phyloP scores from a whole-genome alignment of 1,140 invertebrate species.

The Nephila pilipes region DNA sequence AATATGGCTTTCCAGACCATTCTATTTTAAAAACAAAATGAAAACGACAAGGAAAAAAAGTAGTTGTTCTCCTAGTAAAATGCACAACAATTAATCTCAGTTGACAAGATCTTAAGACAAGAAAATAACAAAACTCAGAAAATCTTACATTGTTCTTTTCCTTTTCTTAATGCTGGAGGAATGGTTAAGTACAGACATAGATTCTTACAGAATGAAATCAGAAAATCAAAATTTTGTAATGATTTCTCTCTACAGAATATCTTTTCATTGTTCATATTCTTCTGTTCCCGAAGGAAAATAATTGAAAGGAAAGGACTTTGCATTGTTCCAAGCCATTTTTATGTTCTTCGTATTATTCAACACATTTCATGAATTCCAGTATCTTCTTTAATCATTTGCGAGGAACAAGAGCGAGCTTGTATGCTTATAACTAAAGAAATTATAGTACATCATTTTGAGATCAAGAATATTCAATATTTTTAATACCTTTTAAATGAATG shows the following conservation, averaged over 20 bases:
- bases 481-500: neutral
- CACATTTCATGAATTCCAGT: neutral
- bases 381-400: neutral
- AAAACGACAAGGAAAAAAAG: neutral
- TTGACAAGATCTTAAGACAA: neutral
- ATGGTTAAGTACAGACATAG: no score
- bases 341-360: neutral
- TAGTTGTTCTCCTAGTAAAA: neutral
- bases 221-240: no score
- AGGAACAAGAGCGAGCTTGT: neutral
- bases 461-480: neutral
- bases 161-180: neutral
- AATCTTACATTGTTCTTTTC: neutral
- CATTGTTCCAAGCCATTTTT: neutral
- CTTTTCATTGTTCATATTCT: neutral
- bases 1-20: neutral
- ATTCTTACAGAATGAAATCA: no score
- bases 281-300: neutral
- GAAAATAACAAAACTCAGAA: neutral
- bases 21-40: neutral
- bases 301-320: neutral
- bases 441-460: conserved; percentile 29
- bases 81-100: conserved; percentile 15
- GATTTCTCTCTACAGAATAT: no score
- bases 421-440: neutral